Base-by-base conservation (phyloP, 2,113 vertebrate genomes). In the Pardalotus punctatus region DNA sequence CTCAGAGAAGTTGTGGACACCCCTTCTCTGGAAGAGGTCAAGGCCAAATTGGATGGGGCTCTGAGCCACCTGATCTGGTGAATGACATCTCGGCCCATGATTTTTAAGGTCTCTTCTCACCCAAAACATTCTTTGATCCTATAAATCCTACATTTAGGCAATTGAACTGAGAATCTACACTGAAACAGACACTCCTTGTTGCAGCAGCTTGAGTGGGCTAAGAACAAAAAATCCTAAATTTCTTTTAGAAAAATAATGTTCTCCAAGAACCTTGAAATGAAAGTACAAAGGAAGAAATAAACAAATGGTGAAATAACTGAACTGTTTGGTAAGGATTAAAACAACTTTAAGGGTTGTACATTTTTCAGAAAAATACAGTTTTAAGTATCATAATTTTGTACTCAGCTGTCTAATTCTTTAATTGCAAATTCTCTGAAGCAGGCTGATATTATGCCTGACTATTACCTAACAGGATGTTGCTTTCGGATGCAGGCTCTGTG, bases 361-460 rank as follows among this genome's bases (percentile, higher is more conserved):
- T 57, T 93, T 86, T 90, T 45, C 65, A 81, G 77, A 74, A 64
- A 82, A 92, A 15, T 53, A 45, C 28, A 56, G 17, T 72, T 93
- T 85, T 83, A 93, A 83, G 45, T 81, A 73, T 69, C 36, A 80
- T 61, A 66, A 82, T 93, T 93, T 96, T 86, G 45, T 92, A 80
- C 24, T 90, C 38, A 0, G 6, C 14, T 80, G 61, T 72, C 35
- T 94, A 93, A 95, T 95, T 88, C 61, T 61, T 93, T 95, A 94
- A 93, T 88, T 92, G 48, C 7, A 74, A 86, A 83, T 67, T 92
- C 54, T 81, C 51, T 67, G 90, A 83, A 73, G 36, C 14, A 78
- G 56, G 11, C 15, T 94, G 24, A 27, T 93, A 78, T 73, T 88
- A 78, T 57, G 20, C 10, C 36, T 80, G 51, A 54, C 40, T 83